phyloP scores from a whole-genome alignment of 2,113 vertebrate species.

The Chionodraco myersi region DNA sequence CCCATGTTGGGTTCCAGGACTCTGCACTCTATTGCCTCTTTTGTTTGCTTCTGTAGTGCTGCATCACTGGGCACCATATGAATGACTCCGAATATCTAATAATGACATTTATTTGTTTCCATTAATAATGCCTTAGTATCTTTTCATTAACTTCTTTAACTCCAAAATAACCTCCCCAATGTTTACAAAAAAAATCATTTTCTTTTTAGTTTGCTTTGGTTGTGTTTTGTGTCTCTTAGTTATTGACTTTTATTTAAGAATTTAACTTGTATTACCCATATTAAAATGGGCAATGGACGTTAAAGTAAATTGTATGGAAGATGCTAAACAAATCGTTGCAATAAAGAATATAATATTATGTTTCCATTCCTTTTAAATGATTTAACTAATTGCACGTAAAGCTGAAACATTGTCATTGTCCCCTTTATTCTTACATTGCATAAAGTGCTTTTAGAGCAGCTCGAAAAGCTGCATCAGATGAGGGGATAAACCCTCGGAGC shows the following conservation, averaged over 20 bases:
- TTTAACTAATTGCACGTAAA: neutral
- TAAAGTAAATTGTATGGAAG: too few species aligned
- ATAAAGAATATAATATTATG: neutral
- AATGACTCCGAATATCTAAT: neutral
- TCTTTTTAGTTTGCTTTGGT: too few species aligned
- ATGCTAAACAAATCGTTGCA: too few species aligned
- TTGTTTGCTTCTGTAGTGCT: neutral
- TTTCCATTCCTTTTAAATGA: neutral
- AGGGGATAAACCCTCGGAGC: conserved; percentile 24
- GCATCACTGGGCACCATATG: conserved; percentile 1
- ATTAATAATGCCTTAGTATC: neutral
- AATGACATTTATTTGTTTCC: neutral
- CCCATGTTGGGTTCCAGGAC: too few species aligned
- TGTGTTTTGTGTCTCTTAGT: too few species aligned
- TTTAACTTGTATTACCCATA: too few species aligned
- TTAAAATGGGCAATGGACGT: too few species aligned
- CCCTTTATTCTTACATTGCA: conserved; percentile 13
- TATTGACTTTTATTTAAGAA: too few species aligned
- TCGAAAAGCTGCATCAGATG: conserved; percentile 41
- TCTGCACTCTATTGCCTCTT: neutral
- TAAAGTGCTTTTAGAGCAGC: conserved; percentile 14
- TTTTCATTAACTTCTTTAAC: neutral
- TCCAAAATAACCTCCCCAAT: too few species aligned
- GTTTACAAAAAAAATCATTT: too few species aligned
- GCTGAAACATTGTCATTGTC: conserved; percentile 5